Evolutionary conservation across 1,140 invertebrate species (phyloP).

Genomic region (Aphelinus atriplicis): DNA sequence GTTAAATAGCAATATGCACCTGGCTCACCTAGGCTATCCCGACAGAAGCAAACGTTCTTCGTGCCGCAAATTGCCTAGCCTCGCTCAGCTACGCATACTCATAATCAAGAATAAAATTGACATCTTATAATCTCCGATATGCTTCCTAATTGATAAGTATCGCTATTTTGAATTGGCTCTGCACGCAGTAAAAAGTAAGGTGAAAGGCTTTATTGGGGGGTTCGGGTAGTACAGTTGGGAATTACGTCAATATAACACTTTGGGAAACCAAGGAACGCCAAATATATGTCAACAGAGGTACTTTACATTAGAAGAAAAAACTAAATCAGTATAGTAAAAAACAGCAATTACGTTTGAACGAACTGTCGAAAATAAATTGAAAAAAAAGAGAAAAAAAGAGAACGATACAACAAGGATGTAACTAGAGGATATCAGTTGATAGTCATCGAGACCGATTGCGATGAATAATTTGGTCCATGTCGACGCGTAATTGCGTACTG

Average conservation of each 20-base stretch:
- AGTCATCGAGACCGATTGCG: constrained; percentile 26
- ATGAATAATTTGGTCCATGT: constrained; percentile 14
- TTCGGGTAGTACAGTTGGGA: background rate
- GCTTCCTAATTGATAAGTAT: too few relatives aligned
- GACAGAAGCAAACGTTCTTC: too few relatives aligned
- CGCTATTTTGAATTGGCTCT: background rate
- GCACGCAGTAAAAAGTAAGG: constrained; percentile 6
- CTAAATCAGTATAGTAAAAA: background rate
- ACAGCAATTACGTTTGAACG: background rate
- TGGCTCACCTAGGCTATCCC: too few relatives aligned
- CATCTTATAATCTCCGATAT: too few relatives aligned
- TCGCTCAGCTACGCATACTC: too few relatives aligned
- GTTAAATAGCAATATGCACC: too few relatives aligned
- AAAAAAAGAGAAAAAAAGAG: background rate
- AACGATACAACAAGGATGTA: constrained; percentile 7
- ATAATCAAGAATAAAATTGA: too few relatives aligned
- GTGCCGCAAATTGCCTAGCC: too few relatives aligned
- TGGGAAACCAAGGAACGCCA: constrained; percentile 17
- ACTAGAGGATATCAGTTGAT: constrained; percentile 22
- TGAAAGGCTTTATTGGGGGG: background rate
- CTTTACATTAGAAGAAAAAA: background rate
- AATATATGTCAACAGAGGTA: background rate
- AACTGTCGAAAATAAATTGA: background rate
- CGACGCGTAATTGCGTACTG: constrained; percentile 15
- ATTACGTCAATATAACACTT: constrained; percentile 8